These are phyloP conservation scores for Notechis scutatus DNA, from an alignment of 2,113 vertebrate genomes.

Conservation along the genomic window DNA sequence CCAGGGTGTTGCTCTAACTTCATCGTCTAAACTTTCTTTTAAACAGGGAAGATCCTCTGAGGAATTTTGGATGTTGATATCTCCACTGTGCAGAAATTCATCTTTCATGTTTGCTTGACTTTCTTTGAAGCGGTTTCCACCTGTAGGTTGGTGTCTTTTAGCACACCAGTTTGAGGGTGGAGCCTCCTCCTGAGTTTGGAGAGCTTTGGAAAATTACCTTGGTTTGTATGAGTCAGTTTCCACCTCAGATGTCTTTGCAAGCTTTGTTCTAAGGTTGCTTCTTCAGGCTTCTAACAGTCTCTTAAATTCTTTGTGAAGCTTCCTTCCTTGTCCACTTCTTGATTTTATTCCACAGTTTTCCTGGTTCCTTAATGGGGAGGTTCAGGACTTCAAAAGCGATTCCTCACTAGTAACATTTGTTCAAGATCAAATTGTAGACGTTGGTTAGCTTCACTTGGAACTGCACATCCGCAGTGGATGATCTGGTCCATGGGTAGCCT, in stretches of 20 bases:
- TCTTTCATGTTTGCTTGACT: not conserved
- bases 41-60: not conserved
- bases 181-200: not conserved
- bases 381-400: not conserved
- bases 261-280: not conserved
- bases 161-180: not conserved
- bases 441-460: not conserved
- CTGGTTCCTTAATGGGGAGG: not conserved
- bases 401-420: not conserved
- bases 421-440: not conserved
- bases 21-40: not conserved
- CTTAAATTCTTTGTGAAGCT: not conserved
- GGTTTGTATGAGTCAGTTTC: not conserved
- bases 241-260: not conserved
- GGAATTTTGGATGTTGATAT: not conserved
- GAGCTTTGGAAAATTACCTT: not conserved
- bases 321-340: not conserved
- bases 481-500: not conserved
- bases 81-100: not conserved
- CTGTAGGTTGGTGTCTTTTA: not conserved
- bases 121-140: not conserved
- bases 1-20: not conserved
- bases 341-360: not conserved
- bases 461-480: not conserved
- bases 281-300: not conserved